Evolutionary conservation across 2,888 invertebrate species (phyloP).

Genomic region (Steinernema hermaphroditum): DNA sequence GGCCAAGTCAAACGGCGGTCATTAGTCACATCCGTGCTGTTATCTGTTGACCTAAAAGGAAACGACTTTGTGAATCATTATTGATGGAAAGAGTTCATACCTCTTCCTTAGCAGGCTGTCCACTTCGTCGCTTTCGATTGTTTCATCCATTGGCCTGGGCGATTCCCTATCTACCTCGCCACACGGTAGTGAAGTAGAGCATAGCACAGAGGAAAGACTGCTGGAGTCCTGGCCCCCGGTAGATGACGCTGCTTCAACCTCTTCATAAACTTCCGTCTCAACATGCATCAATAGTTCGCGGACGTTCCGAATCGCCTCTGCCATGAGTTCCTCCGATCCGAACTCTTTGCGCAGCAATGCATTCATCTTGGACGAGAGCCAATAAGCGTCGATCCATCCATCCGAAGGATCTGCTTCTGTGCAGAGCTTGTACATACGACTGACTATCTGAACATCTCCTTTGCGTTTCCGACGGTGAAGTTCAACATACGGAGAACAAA

Average conservation of each 20-base stretch:
- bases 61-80: too few species aligned
- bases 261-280: neutral
- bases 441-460: neutral
- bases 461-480: neutral
- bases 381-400: slow-evolving; percentile 5
- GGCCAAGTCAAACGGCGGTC: too few species aligned
- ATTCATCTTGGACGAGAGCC: neutral
- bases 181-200: neutral
- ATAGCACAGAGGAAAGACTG: neutral
- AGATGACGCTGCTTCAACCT: neutral
- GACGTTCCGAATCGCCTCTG: neutral
- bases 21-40: too few species aligned
- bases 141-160: neutral
- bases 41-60: too few species aligned
- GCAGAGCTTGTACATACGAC: slow-evolving; percentile 1
- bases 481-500: neutral
- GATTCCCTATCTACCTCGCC: slow-evolving; percentile 14
- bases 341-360: neutral
- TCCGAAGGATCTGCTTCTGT: neutral
- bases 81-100: neutral
- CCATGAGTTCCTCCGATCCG: neutral
- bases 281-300: neutral
- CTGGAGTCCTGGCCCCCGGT: neutral
- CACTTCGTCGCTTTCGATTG: too few species aligned
- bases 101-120: neutral